A percentile compares a stretch with the other conserved stretches of the same genome.
phyloP scores from a whole-genome alignment of 2,888 invertebrate genomes.

The Reticulitermes lucifugus region DNA sequence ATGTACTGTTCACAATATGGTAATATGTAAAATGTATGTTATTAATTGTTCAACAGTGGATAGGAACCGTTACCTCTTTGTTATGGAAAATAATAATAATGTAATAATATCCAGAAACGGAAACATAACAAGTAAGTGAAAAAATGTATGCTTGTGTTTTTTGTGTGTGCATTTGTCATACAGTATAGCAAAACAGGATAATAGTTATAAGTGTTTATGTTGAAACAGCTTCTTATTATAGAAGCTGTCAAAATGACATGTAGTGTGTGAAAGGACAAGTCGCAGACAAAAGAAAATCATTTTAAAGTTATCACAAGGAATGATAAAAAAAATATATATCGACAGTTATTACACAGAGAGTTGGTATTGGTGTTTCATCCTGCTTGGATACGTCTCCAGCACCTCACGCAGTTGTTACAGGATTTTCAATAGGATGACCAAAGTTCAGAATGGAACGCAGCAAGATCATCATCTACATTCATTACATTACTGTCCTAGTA shows the following conservation, averaged over 20 bases:
- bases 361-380: conserved; percentile 42
- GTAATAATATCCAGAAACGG: conserved; percentile 53
- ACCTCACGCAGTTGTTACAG: conserved; percentile 36
- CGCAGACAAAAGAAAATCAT: conserved; percentile 16
- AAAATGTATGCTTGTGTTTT: conserved; percentile 54
- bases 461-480: conserved; percentile 5
- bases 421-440: conserved; percentile 24
- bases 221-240: conserved; percentile 37
- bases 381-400: conserved; percentile 12
- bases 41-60: conserved; percentile 55
- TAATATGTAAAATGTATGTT: conserved; percentile 56
- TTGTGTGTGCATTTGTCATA: conserved; percentile 53
- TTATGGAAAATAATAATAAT: conserved; percentile 53
- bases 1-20: conserved; percentile 55
- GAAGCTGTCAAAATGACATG: conserved; percentile 45
- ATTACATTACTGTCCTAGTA: conserved; percentile 21
- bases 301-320: conserved; percentile 41
- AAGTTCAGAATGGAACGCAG: conserved; percentile 3
- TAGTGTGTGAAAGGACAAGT: conserved; percentile 39
- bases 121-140: conserved; percentile 51
- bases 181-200: conserved; percentile 43
- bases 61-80: conserved; percentile 55
- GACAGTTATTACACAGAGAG: conserved; percentile 31
- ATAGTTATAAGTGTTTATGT: conserved; percentile 50
- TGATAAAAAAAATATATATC: conserved; percentile 32